Evolutionary conservation across 2,888 invertebrate species (phyloP).

Genomic region (Pachydiplax longipennis): DNA sequence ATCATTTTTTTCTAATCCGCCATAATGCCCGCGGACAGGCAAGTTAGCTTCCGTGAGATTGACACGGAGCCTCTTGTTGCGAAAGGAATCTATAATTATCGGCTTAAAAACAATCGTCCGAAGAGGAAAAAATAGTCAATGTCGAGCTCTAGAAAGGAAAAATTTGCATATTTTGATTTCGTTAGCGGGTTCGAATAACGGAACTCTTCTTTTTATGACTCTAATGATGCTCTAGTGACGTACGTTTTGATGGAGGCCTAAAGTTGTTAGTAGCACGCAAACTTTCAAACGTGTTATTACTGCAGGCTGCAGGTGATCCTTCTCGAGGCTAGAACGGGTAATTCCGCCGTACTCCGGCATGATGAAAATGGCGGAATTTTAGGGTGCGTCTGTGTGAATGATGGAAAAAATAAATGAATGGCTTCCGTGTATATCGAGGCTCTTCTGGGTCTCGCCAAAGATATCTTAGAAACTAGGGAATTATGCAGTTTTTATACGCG

Average conservation of each 20-base stretch:
- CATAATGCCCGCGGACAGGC: neutral
- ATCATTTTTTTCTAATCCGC: too few relatives aligned
- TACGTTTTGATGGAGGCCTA: constrained; percentile 16
- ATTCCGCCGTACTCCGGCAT: neutral
- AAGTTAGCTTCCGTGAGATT: neutral
- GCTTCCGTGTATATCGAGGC: neutral
- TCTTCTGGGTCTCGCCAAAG: neutral
- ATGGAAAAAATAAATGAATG: neutral
- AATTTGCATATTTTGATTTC: constrained; percentile 36
- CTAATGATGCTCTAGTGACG: constrained; percentile 31
- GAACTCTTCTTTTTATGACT: constrained; percentile 21
- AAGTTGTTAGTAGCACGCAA: constrained; percentile 5
- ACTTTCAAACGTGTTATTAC: constrained; percentile 8
- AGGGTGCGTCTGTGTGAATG: neutral
- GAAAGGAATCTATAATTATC: constrained; percentile 21
- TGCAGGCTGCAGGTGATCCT: constrained; percentile 12
- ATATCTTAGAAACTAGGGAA: neutral
- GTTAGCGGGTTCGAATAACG: neutral
- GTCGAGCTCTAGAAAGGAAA: neutral
- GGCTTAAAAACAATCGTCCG: neutral
- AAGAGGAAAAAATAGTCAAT: neutral
- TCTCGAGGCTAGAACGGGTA: neutral
- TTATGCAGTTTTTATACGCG: neutral
- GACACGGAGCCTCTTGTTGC: neutral
- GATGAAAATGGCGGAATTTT: neutral